Conservation (phyloP, 2,888 invertebrate genomes). For the Drosophila leonis region DNA sequence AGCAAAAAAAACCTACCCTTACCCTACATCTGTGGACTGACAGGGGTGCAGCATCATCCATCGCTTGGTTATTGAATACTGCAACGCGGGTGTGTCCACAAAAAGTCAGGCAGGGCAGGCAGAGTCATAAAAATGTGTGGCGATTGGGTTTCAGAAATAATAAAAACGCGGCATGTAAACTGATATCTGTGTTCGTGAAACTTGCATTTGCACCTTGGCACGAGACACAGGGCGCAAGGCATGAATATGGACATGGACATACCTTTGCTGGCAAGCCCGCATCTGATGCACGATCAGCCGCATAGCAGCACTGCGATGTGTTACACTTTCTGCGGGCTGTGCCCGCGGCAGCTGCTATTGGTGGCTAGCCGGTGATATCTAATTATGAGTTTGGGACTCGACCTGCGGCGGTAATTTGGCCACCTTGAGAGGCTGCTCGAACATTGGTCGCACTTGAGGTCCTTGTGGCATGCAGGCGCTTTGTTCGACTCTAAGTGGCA, state of each 20-base stretch:
- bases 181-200: constrained; percentile 65
- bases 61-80: constrained; percentile 53
- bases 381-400: constrained; percentile 51
- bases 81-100: constrained; percentile 59
- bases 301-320: constrained; percentile 53
- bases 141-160: constrained; percentile 60
- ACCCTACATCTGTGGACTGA: constrained; percentile 19
- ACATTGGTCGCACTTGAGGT: constrained; percentile 45
- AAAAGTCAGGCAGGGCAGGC: constrained; percentile 57
- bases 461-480: constrained; percentile 63
- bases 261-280: constrained; percentile 66
- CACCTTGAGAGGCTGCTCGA: constrained; percentile 67
- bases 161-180: constrained; percentile 59
- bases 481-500: constrained; percentile 64
- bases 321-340: constrained; percentile 64
- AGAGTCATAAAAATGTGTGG: constrained; percentile 72
- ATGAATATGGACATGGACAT: constrained; percentile 46
- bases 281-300: constrained; percentile 42
- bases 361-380: constrained; percentile 36
- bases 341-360: constrained; percentile 39
- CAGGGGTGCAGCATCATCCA: constrained; percentile 51
- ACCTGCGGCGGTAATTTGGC: constrained; percentile 77
- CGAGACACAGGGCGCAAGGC: constrained; percentile 48
- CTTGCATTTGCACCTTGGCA: constrained; percentile 77
- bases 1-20: constrained; percentile 60